These are phyloP conservation scores for Probosciger aterrimus DNA, from an alignment of 2,113 vertebrate species.

Conservation along the genomic window DNA sequence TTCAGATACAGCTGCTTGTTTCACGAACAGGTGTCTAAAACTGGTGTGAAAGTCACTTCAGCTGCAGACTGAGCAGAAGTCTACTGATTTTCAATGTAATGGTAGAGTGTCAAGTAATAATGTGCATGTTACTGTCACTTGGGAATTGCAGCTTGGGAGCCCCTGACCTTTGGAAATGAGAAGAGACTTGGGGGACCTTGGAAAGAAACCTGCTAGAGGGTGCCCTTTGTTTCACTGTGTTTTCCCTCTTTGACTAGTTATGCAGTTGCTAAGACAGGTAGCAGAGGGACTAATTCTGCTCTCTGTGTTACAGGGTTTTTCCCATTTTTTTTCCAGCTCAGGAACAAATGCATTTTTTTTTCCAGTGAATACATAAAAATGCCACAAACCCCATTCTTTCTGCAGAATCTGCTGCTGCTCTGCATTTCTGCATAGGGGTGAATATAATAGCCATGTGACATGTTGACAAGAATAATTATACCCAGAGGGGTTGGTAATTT, in stretches of 20 bases:
- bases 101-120: background rate
- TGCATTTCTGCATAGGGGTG: background rate
- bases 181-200: background rate
- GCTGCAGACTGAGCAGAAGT: constrained; percentile 23
- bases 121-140: background rate
- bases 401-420: background rate
- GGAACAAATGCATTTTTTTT: background rate
- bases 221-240: background rate
- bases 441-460: constrained; percentile 29
- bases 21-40: constrained; percentile 35
- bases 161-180: background rate
- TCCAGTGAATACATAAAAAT: background rate
- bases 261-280: background rate
- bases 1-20: constrained; percentile 38
- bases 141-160: background rate
- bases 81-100: background rate
- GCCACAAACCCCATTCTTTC: background rate
- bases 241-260: background rate
- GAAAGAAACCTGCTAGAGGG: background rate
- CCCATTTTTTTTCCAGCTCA: background rate
- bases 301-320: background rate
- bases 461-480: constrained; percentile 50
- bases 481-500: constrained; percentile 37
- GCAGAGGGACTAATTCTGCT: background rate
- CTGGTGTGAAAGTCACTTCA: constrained; percentile 35